Conservation (phyloP, 2,888 invertebrate species). For the Chaetoderma sp. region DNA sequence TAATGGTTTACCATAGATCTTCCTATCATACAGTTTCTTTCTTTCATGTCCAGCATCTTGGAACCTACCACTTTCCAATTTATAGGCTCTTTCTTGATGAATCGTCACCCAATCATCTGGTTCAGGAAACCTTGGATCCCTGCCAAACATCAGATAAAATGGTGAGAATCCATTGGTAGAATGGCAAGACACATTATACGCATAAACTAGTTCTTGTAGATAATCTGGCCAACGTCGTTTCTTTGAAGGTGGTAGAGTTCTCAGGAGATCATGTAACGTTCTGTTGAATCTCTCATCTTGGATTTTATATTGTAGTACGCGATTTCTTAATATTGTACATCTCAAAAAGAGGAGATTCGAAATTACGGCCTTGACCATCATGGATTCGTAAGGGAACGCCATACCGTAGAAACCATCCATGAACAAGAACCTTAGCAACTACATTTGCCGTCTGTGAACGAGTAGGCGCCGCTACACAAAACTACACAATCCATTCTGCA, state of each 20-base stretch:
- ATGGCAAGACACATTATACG: too few relatives aligned
- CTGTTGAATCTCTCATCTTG: slow-evolving; percentile 24
- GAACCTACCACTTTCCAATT: background rate
- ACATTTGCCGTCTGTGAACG: slow-evolving; percentile 15
- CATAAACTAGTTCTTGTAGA: slow-evolving; percentile 5
- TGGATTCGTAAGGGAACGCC: slow-evolving; percentile 20
- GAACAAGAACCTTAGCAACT: slow-evolving; percentile 14
- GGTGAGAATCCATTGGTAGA: too few relatives aligned
- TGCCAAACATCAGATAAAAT: slow-evolving; percentile 22
- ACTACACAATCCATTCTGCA: background rate
- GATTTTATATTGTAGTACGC: slow-evolving; percentile 17
- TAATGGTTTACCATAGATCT: background rate
- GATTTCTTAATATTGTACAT: slow-evolving; percentile 22
- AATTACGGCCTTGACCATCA: slow-evolving; percentile 23
- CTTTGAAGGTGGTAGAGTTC: too few relatives aligned
- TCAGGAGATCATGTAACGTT: slow-evolving; percentile 20
- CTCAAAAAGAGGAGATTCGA: slow-evolving; percentile 20
- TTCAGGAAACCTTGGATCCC: slow-evolving; percentile 21
- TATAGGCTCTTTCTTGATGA: slow-evolving; percentile 10
- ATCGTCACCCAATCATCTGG: slow-evolving; percentile 5
- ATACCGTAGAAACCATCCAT: slow-evolving; percentile 29
- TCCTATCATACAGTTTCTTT: background rate
- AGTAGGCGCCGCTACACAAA: slow-evolving; percentile 8
- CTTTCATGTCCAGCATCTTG: too few relatives aligned
- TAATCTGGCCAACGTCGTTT: slow-evolving; percentile 23